Evolutionary conservation across 2,888 invertebrate genomes (phyloP).

Genomic region (Limenitis arthemis): DNA sequence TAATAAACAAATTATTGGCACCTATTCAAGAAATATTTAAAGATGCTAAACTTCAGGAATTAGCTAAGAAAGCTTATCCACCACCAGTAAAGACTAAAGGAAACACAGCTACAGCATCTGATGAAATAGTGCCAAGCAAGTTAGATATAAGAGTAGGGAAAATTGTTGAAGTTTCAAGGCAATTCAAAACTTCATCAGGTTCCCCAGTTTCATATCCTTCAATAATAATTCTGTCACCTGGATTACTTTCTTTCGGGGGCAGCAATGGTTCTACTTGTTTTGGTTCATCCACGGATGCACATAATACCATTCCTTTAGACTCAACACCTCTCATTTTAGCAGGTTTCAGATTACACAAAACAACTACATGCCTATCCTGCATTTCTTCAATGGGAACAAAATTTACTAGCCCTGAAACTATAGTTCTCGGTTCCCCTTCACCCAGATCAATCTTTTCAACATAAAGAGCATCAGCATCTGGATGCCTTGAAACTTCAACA

Average conservation of each 20-base stretch:
- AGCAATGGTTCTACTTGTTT: constrained; percentile 88
- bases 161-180: constrained; percentile 85
- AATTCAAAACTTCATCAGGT: constrained; percentile 89
- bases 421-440: constrained; percentile 77
- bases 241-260: constrained; percentile 81
- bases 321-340: constrained; percentile 95
- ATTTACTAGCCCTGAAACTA: constrained; percentile 93
- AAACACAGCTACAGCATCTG: constrained; percentile 42
- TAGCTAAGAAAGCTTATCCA: constrained; percentile 90
- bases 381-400: constrained; percentile 93
- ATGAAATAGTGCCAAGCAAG: constrained; percentile 80
- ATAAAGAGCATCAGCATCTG: constrained; percentile 93
- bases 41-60: constrained; percentile 81
- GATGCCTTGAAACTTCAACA: constrained; percentile 89
- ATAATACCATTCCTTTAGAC: constrained; percentile 95
- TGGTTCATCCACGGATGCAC: constrained; percentile 86
- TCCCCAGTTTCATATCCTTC: constrained; percentile 85
- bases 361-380: constrained; percentile 90
- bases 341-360: constrained; percentile 96
- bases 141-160: constrained; percentile 92
- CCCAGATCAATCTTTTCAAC: constrained; percentile 94
- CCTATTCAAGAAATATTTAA: constrained; percentile 92
- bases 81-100: constrained; percentile 74
- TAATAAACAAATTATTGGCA: constrained; percentile 88
- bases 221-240: constrained; percentile 88